Evolutionary conservation across 2,113 vertebrate species (phyloP), one percentile per base, ranked within the genome.

Genomic region (Scartelaos histophorus): DNA sequence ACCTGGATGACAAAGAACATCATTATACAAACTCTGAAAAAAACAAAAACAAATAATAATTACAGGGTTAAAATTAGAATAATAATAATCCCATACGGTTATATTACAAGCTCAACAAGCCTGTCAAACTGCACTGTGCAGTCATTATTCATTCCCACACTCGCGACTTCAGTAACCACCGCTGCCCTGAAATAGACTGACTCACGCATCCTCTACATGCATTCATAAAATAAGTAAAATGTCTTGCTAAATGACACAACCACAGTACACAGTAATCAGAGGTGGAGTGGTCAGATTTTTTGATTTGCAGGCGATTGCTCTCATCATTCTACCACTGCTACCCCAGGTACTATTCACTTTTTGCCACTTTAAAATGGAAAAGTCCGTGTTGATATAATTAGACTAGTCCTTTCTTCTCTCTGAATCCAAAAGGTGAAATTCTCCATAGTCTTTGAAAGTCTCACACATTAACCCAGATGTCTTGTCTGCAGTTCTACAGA

Each of bases 391-490:
- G 47, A 49, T 49, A 49, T 49, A 16, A 49, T 25, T 5, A 57
- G 4, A 57, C 12, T 25, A 13, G 21, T 56, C 9, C 21, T 56
- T 35, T 16, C 60, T 38, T 10, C n/a, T 24, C 19, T 24, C 22
- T 5, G 56, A 24, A 57, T 25, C 56, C 24, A 57, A 67, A 29
- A 22, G 54, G 25, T 35, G 21, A 46, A 22, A 35, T 17, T 49
- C 9, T 47, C 13, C 49, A 49, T 16, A 3, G 29, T 73, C 69
- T 62, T 45, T 64, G 35, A 13, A 38, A 38, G 61, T 29, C 69
- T 82, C 45, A 46, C 57, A 70, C 64, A 84, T 91, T 84, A 85
- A 78, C 75, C 72, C 78, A 77, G 47, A 82, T 76, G 74, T 88
- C 79, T 83, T 43, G 61, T n/a, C 66, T 81, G 78, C 74, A 83